A percentile compares a stretch with the other conserved stretches of the same genome.
Evolutionary conservation across 2,888 invertebrate species (phyloP).

Genomic region (Stomorhina lunata): DNA sequence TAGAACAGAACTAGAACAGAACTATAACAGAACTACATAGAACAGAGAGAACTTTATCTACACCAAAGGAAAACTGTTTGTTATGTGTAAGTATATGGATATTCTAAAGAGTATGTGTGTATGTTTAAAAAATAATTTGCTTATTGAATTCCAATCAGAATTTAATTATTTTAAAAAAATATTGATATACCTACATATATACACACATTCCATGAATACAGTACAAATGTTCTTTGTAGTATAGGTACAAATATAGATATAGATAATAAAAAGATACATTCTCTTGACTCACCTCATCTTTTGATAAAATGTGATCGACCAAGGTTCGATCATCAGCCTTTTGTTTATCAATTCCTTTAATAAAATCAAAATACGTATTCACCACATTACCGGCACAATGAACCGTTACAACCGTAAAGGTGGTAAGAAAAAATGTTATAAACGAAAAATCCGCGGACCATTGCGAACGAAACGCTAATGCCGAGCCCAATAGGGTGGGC

Average conservation of each 20-base stretch:
- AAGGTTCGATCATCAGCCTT: conserved; percentile 96
- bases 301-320: conserved; percentile 93
- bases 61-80: too few species aligned
- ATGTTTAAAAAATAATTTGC: neutral
- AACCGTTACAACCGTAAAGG: conserved; percentile 93
- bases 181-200: too few species aligned
- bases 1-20: too few species aligned
- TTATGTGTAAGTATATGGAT: too few species aligned
- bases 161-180: too few species aligned
- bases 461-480: conserved; percentile 91
- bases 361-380: conserved; percentile 97
- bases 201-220: neutral
- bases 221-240: too few species aligned
- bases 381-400: conserved; percentile 98
- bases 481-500: conserved; percentile 94
- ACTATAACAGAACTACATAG: too few species aligned
- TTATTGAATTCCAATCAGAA: too few species aligned
- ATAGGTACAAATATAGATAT: too few species aligned
- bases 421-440: conserved; percentile 88
- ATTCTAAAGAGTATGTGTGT: too few species aligned
- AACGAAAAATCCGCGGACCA: conserved; percentile 89
- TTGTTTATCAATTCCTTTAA: conserved; percentile 95
- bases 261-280: too few species aligned
- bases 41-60: too few species aligned
- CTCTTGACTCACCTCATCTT: conserved; percentile 82